These are phyloP conservation scores for Leptinotarsa tumamoca DNA, from an alignment of 2,888 invertebrate species.

Conservation along the genomic window DNA sequence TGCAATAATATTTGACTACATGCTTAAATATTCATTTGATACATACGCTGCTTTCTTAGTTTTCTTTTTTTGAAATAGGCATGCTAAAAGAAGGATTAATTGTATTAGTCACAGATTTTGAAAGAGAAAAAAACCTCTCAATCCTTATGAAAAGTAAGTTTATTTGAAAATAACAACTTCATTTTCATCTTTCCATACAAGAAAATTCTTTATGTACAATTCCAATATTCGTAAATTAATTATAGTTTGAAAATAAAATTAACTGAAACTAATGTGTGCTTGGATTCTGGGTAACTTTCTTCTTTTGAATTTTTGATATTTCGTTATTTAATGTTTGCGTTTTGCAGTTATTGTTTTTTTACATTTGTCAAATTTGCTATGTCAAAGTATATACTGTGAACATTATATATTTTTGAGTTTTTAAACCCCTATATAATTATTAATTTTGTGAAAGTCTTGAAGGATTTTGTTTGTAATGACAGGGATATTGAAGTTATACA, in stretches of 20 bases:
- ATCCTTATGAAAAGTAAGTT: slow-evolving; percentile 4
- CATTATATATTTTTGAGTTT: too few species aligned
- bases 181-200: neutral
- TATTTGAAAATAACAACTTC: slow-evolving; percentile 21
- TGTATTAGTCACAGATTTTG: slow-evolving; percentile 38
- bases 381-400: too few species aligned
- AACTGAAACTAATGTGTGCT: neutral
- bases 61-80: slow-evolving; percentile 68
- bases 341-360: too few species aligned
- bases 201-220: neutral
- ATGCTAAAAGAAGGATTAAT: slow-evolving; percentile 59
- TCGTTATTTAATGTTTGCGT: too few species aligned
- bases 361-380: too few species aligned
- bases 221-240: neutral
- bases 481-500: too few species aligned
- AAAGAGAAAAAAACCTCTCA: slow-evolving; percentile 23
- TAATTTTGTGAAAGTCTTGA: too few species aligned
- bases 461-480: too few species aligned
- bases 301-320: too few species aligned
- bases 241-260: too few species aligned
- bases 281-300: too few species aligned
- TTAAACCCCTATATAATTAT: too few species aligned
- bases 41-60: slow-evolving; percentile 65
- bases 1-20: slow-evolving; percentile 28
- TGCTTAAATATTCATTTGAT: slow-evolving; percentile 49